Evolutionary conservation across 2,888 invertebrate species (phyloP), one percentile per base, ranked within the genome.

Genomic region (Gisinianus flammeolus): DNA sequence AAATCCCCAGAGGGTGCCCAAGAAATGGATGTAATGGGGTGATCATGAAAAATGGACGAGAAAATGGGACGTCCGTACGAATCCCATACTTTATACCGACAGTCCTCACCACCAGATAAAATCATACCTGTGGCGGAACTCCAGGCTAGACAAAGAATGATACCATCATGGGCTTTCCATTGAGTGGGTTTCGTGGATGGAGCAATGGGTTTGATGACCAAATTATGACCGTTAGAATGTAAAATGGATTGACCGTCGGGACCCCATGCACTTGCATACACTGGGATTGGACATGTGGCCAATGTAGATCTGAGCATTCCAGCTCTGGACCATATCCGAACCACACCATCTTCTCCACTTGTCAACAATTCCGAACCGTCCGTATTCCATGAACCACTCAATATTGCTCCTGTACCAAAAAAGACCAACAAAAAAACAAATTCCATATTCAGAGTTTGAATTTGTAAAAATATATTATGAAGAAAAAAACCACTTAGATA

Each of bases 151-250:
- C 89, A 89, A 68, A 98, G 88, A 79, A 99, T 93, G 1, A 98
- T 88, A 0, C 95, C 96, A 84, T 98, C 98, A 85, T 99, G 99
- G 4, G 96, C 99, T 86, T 94, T 93, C 97, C 98, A 98, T 94
- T 96, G 87, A 67, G 79, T 77, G 4, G 76, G 79, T 70, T 81
- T 82, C 16, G 82, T 78, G 0, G 77, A 89, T 2, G 88, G 87
- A 77, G 90, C 89, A 58, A 91, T 85, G 2, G 90, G 89, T 85
- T 91, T 91, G 81, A 91, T 90, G 74, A 90, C 88, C 22, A 91
- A 87, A 79, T 88, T 88, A 81, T 88, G 88, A 5, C 90, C 90
- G 81, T 87, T 87, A 3, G 90, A 89, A 85, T 90, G 90, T 26
- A 91, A 85, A 10, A 91, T 88, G 78, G 88, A 88, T 79, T 88